Evolutionary conservation across 2,888 invertebrate genomes (phyloP).

Genomic region (Onthophagus sagittarius): DNA sequence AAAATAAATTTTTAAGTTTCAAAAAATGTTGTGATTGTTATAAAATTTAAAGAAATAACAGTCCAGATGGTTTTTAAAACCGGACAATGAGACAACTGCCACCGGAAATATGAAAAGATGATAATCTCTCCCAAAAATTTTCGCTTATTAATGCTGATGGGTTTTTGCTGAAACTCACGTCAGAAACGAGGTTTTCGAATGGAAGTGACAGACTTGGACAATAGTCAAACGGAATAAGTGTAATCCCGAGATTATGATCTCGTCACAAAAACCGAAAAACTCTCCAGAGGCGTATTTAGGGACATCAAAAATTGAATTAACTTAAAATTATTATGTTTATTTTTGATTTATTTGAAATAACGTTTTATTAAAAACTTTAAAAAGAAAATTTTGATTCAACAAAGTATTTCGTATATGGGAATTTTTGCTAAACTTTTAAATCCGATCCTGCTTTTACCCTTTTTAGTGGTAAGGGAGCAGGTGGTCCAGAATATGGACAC

Average conservation of each 20-base stretch:
- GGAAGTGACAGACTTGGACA: background rate
- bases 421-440: background rate
- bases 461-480: background rate
- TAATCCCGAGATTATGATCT: background rate
- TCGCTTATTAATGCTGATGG: background rate
- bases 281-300: background rate
- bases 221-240: background rate
- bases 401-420: no score
- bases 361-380: no score
- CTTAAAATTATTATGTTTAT: no score
- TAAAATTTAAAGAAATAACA: background rate
- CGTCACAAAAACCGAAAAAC: background rate
- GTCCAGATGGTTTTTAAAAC: background rate
- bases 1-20: background rate
- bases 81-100: background rate
- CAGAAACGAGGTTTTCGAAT: background rate
- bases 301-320: background rate
- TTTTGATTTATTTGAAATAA: no score
- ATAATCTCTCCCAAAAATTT: background rate
- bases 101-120: background rate
- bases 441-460: background rate
- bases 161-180: background rate
- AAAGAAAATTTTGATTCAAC: no score
- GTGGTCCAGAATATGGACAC: slow-evolving; percentile 32
- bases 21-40: background rate